Evolutionary conservation across 2,888 invertebrate species (phyloP).

Genomic region (Anthoptus insignis): DNA sequence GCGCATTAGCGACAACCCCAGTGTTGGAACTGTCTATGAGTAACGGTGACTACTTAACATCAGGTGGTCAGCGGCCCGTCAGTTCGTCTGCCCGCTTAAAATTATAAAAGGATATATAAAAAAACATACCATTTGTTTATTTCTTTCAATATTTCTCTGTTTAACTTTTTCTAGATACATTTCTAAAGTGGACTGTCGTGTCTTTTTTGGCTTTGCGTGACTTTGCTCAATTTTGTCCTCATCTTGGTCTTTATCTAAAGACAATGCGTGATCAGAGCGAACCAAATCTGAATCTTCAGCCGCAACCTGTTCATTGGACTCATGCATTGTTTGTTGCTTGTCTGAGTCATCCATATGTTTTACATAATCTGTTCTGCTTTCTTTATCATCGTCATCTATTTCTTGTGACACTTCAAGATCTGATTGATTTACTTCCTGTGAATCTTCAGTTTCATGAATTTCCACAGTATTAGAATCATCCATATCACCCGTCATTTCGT

Average conservation of each 20-base stretch:
- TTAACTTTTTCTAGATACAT: conserved; percentile 64
- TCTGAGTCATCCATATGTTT: neutral
- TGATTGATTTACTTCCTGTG: conserved; percentile 6
- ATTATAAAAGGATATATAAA: no score
- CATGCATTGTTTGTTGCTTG: neutral
- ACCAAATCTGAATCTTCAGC: neutral
- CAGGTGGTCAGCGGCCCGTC: no score
- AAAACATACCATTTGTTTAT: conserved; percentile 65
- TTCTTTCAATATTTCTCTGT: conserved; percentile 60
- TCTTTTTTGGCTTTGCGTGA: conserved; percentile 60
- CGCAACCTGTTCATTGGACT: no score
- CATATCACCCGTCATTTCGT: neutral
- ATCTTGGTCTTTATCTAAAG: no score
- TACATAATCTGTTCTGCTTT: conserved; percentile 6
- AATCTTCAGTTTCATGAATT: conserved; percentile 2
- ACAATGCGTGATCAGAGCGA: no score
- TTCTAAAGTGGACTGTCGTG: conserved; percentile 60
- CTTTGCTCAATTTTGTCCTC: neutral
- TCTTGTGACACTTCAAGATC: conserved; percentile 1
- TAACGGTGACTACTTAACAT: no score
- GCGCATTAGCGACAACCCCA: no score
- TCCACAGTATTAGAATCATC: neutral
- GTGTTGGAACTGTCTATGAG: no score
- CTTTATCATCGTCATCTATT: neutral
- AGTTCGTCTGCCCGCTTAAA: no score